phyloP scores from a whole-genome alignment of 1,140 invertebrate species.

The Druon quercuslanigerum region DNA sequence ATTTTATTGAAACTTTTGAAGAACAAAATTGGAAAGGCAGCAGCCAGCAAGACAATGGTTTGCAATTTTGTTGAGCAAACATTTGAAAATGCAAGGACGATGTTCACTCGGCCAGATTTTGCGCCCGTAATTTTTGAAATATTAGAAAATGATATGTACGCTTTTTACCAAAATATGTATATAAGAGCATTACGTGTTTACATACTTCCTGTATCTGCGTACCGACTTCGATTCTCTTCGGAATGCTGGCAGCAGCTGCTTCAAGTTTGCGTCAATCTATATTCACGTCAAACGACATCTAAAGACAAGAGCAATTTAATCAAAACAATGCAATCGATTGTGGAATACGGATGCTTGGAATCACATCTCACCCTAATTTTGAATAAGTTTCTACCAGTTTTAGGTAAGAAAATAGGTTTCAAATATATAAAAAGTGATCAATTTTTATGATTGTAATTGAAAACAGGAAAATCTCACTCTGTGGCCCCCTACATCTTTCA shows the following conservation, averaged over 20 bases:
- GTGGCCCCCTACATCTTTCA: too few species aligned
- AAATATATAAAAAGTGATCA: not conserved
- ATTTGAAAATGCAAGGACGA: not conserved
- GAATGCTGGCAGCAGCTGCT: constrained; percentile 5
- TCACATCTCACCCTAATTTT: not conserved
- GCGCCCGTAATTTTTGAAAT: not conserved
- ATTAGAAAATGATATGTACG: not conserved
- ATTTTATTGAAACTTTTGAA: not conserved
- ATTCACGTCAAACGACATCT: not conserved
- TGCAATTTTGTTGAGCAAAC: not conserved
- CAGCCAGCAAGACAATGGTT: not conserved
- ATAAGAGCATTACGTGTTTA: not conserved
- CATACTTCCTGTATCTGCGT: constrained; percentile 9
- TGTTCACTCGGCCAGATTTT: constrained; percentile 5
- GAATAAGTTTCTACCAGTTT: constrained; percentile 5
- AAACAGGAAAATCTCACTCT: too few species aligned
- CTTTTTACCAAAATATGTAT: not conserved
- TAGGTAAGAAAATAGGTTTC: not conserved
- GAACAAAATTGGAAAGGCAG: not conserved
- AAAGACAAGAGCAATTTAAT: not conserved
- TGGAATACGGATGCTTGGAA: constrained; percentile 3
- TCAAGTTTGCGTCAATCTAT: constrained; percentile 4
- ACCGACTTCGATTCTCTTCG: not conserved
- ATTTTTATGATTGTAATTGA: not conserved
- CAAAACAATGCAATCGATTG: not conserved